Evolutionary conservation across 2,113 vertebrate species (phyloP).

Genomic region (Hippoglossus stenolepis): DNA sequence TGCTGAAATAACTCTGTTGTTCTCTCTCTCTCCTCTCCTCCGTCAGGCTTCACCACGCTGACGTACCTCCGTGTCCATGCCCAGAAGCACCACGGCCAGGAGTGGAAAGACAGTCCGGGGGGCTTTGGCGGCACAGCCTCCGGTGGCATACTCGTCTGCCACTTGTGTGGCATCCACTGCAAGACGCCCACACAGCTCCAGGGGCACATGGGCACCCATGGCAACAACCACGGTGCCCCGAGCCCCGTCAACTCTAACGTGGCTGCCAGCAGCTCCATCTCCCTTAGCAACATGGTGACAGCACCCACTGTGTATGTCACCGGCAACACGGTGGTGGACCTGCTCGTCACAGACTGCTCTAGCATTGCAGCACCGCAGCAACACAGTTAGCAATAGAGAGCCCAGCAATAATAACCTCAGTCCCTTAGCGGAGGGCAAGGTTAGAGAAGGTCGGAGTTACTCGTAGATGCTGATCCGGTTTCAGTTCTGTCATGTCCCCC

Average conservation of each 20-base stretch:
- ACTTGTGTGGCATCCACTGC: slow-evolving; percentile 92
- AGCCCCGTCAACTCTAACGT: slow-evolving; percentile 67
- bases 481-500: slow-evolving; percentile 42
- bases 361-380: slow-evolving; percentile 81
- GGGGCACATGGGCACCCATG: slow-evolving; percentile 90
- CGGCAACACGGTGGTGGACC: slow-evolving; percentile 80
- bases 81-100: slow-evolving; percentile 93
- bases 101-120: slow-evolving; percentile 85
- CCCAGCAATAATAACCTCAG: slow-evolving; percentile 50
- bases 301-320: slow-evolving; percentile 80
- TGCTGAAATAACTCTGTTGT: not conserved
- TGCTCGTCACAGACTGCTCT: slow-evolving; percentile 85
- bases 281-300: slow-evolving; percentile 81
- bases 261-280: slow-evolving; percentile 74
- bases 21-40: not conserved
- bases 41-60: slow-evolving; percentile 83
- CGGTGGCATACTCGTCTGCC: slow-evolving; percentile 89
- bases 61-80: slow-evolving; percentile 91
- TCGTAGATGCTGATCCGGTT: slow-evolving; percentile 57
- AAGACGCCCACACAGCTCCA: slow-evolving; percentile 94
- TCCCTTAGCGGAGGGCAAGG: slow-evolving; percentile 50
- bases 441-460: slow-evolving; percentile 51
- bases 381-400: slow-evolving; percentile 81
- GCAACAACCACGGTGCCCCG: slow-evolving; percentile 65
- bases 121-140: slow-evolving; percentile 83